Evolutionary conservation across 2,113 vertebrate genomes (phyloP).

Genomic region (Hydrochoerus hydrochaeris): DNA sequence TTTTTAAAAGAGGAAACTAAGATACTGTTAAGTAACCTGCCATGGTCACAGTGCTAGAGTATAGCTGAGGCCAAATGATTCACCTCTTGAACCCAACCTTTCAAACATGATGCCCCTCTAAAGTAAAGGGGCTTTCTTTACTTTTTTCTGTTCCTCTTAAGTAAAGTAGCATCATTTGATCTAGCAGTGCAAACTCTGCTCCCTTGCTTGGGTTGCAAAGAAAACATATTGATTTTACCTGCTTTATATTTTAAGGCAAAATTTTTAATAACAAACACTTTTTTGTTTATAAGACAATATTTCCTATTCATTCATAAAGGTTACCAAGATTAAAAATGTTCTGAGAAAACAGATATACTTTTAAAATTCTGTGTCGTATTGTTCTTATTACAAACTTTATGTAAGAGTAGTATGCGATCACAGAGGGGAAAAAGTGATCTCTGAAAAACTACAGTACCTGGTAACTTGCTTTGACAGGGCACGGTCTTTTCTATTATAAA

Average conservation of each 20-base stretch:
- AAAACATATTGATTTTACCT: not conserved
- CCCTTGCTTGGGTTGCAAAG: conserved; percentile 39
- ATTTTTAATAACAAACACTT: conserved; percentile 11
- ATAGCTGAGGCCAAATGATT: not conserved
- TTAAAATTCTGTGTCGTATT: conserved; percentile 42
- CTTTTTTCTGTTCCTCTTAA: not conserved
- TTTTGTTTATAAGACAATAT: conserved; percentile 15
- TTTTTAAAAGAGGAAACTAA: conserved; percentile 40
- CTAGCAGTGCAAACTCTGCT: not conserved
- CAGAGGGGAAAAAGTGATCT: conserved; percentile 6
- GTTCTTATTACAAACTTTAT: conserved; percentile 40
- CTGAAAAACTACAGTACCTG: not conserved
- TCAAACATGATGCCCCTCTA: not conserved
- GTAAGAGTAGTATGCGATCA: not conserved
- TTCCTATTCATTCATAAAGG: conserved; percentile 37
- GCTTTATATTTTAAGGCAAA: conserved; percentile 51
- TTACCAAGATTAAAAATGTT: conserved; percentile 52
- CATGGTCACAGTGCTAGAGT: not conserved
- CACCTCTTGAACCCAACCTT: not conserved
- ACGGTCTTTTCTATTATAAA: conserved; percentile 48
- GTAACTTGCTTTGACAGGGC: conserved; percentile 60
- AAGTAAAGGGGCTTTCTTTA: no score
- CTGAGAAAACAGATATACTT: conserved; percentile 39
- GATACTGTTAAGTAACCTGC: not conserved
- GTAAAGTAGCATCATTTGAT: not conserved